Conservation (phyloP, 2,888 invertebrate species). For the Lutraria lutraria region DNA sequence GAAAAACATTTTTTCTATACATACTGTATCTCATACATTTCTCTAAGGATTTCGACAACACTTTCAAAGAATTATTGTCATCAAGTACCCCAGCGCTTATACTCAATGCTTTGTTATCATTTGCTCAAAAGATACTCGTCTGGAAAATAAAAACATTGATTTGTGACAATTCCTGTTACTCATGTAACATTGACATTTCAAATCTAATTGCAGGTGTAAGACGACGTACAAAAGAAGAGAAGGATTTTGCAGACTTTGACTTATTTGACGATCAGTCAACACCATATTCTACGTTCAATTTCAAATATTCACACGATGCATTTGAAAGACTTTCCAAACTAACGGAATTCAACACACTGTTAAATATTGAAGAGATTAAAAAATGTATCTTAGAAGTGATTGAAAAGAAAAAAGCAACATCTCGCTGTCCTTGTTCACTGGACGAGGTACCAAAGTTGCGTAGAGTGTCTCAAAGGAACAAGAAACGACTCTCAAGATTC, state of each 20-base stretch:
- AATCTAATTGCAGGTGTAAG: constrained; percentile 82
- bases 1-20: no score
- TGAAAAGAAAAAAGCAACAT: constrained; percentile 73
- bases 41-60: no score
- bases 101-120: no score
- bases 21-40: no score
- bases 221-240: constrained; percentile 86
- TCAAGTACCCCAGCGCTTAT: no score
- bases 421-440: constrained; percentile 71
- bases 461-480: constrained; percentile 75
- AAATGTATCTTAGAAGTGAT: constrained; percentile 82
- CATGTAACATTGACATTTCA: no score
- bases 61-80: no score
- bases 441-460: constrained; percentile 74
- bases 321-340: constrained; percentile 87
- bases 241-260: constrained; percentile 86
- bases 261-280: constrained; percentile 87
- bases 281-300: constrained; percentile 87
- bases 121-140: no score
- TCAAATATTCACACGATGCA: constrained; percentile 85
- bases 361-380: constrained; percentile 85
- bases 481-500: constrained; percentile 69
- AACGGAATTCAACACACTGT: constrained; percentile 87
- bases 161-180: no score
- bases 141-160: no score